These are phyloP conservation scores for Phengaris arion DNA, from an alignment of 2,888 invertebrate species.

Conservation along the genomic window DNA sequence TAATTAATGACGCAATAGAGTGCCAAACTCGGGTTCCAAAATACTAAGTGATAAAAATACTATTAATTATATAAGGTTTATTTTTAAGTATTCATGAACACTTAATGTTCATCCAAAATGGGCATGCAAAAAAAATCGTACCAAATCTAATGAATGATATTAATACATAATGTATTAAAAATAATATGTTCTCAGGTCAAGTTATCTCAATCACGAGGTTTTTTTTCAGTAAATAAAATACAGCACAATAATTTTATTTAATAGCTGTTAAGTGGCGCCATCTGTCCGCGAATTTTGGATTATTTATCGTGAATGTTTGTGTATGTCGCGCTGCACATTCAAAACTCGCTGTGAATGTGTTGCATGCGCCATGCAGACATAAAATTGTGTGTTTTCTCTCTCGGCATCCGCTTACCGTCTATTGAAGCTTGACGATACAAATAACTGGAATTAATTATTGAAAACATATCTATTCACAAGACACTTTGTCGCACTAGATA, in stretches of 20 bases:
- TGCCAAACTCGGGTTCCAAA: background rate
- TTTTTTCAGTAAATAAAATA: background rate
- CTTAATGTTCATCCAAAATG: background rate
- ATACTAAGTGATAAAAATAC: background rate
- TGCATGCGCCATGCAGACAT: conserved; percentile 28
- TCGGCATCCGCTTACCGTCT: conserved; percentile 48
- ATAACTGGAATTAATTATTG: conserved; percentile 33
- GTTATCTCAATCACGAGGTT: background rate
- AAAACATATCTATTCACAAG: conserved; percentile 30
- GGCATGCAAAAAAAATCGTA: background rate
- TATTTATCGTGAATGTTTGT: conserved; percentile 33
- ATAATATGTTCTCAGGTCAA: background rate
- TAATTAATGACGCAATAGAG: conserved; percentile 2
- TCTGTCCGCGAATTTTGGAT: background rate
- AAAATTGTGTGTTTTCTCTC: conserved; percentile 55
- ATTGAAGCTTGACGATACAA: conserved; percentile 39
- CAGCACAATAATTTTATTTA: background rate
- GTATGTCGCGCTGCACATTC: conserved; percentile 31
- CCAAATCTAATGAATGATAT: conserved; percentile 5
- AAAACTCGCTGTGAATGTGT: conserved; percentile 30
- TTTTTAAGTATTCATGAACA: background rate
- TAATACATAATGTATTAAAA: background rate
- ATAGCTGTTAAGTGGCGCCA: background rate
- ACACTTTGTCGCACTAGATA: background rate
- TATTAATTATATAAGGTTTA: background rate